These are phyloP conservation scores for Cebidichthys violaceus DNA, from an alignment of 2,113 vertebrate genomes.

Conservation along the genomic window DNA sequence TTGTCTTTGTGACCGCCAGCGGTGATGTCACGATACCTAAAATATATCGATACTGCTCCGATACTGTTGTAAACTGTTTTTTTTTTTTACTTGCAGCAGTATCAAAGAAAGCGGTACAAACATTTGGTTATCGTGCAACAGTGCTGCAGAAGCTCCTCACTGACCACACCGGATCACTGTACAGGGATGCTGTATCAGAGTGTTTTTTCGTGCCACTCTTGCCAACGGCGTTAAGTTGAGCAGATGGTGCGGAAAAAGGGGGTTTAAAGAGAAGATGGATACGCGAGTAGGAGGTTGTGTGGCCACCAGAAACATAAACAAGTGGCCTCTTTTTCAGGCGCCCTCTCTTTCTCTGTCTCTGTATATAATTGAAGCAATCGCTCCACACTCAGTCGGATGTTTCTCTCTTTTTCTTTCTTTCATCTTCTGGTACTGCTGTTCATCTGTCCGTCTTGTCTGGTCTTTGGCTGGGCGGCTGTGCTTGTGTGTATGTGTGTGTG, in stretches of 20 bases:
- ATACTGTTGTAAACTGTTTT: background rate
- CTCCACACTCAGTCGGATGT: slow-evolving; percentile 69
- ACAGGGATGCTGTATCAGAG: background rate
- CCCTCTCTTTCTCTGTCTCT: slow-evolving; percentile 37
- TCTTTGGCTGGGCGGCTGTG: slow-evolving; percentile 10
- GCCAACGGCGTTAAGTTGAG: slow-evolving; percentile 1
- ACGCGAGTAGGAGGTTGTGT: slow-evolving; percentile 32
- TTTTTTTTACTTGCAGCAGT: background rate
- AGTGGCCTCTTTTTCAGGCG: slow-evolving; percentile 12
- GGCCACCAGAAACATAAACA: slow-evolving; percentile 35
- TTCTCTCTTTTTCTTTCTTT: slow-evolving; percentile 73
- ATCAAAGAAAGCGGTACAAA: slow-evolving; percentile 1
- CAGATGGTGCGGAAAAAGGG: slow-evolving; percentile 10
- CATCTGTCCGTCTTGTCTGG: slow-evolving; percentile 70
- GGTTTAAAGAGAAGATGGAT: slow-evolving; percentile 23
- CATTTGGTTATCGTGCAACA: slow-evolving; percentile 19
- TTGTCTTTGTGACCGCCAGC: slow-evolving; percentile 28
- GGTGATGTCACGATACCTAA: background rate
- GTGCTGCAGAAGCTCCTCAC: slow-evolving; percentile 14
- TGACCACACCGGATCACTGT: background rate
- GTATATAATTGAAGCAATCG: slow-evolving; percentile 55
- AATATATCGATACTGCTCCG: background rate
- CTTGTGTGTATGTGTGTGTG: slow-evolving; percentile 5
- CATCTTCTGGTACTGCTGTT: slow-evolving; percentile 71
- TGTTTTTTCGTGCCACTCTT: background rate